A percentile compares a stretch with the other conserved stretches of the same genome.
These are phyloP conservation scores for Trididemnum nubilum DNA, from an alignment of 23 tunicate species.

Conservation along the genomic window DNA sequence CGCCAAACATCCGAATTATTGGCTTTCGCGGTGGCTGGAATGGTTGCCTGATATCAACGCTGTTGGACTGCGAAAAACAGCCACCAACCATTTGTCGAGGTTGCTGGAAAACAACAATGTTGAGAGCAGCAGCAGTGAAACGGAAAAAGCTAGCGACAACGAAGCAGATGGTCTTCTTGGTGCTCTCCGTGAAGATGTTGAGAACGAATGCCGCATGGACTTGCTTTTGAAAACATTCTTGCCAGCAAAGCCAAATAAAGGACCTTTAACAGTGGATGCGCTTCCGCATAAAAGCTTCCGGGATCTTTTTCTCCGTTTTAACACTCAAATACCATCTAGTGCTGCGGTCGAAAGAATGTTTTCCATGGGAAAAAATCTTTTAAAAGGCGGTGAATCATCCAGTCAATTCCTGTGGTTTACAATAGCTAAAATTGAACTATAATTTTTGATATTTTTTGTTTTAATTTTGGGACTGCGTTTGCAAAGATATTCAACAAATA, in stretches of 20 bases:
- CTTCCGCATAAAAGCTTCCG: not conserved
- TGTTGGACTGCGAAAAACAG: not conserved
- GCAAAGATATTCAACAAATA: no score
- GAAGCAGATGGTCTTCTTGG: not conserved
- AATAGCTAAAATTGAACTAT: no score
- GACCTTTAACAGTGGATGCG: constrained; percentile 6
- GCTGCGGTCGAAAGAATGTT: constrained; percentile 22
- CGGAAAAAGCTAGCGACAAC: constrained; percentile 12
- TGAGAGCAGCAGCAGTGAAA: constrained; percentile 15
- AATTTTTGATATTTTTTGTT: no score
- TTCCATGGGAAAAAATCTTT: not conserved
- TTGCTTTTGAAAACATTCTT: not conserved
- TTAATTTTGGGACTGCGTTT: no score
- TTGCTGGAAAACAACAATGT: constrained; percentile 1
- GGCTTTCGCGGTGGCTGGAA: constrained; percentile 22
- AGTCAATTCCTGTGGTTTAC: no score
- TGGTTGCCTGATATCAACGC: constrained; percentile 20
- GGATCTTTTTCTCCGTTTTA: constrained; percentile 9
- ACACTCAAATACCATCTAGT: constrained; percentile 12
- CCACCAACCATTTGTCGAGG: constrained; percentile 11
- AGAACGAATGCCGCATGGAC: constrained; percentile 10
- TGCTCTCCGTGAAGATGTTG: constrained; percentile 10
- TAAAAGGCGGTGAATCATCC: no score
- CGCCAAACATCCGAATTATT: constrained; percentile 16
- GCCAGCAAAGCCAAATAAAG: not conserved